phyloP scores from a whole-genome alignment of 2,888 invertebrate species.

The Darwinula stevensoni region DNA sequence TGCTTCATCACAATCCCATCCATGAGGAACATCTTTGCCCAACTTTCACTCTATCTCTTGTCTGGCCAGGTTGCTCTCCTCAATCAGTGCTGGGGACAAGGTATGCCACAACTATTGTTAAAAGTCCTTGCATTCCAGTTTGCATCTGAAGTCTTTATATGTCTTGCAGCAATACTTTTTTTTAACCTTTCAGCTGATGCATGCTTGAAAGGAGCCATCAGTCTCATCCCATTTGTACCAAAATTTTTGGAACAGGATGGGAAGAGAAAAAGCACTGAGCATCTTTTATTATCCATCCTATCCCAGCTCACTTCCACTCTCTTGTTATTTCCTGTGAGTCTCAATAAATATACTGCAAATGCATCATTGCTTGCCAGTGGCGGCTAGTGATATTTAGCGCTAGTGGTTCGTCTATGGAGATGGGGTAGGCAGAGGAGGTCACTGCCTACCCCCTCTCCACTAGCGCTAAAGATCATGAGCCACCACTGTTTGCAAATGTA shows the following conservation, averaged over 20 bases:
- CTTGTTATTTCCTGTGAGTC: neutral
- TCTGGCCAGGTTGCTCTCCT: slow-evolving; percentile 64
- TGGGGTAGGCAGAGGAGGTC: too few relatives aligned
- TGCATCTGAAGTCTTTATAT: too few relatives aligned
- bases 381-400: too few relatives aligned
- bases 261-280: slow-evolving; percentile 37
- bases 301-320: slow-evolving; percentile 13
- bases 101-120: too few relatives aligned
- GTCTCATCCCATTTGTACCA: slow-evolving; percentile 45
- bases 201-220: slow-evolving; percentile 64
- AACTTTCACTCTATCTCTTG: slow-evolving; percentile 53
- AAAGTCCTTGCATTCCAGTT: too few relatives aligned
- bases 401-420: too few relatives aligned
- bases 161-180: too few relatives aligned
- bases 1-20: slow-evolving; percentile 93
- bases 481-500: too few relatives aligned
- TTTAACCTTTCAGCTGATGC: slow-evolving; percentile 40
- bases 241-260: slow-evolving; percentile 36
- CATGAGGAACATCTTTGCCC: slow-evolving; percentile 40
- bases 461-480: too few relatives aligned
- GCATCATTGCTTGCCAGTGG: too few relatives aligned
- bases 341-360: too few relatives aligned
- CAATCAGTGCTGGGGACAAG: slow-evolving; percentile 72
- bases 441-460: too few relatives aligned
- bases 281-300: slow-evolving; percentile 15